These are phyloP conservation scores for Tinamus guttatus DNA, from an alignment of 2,113 vertebrate genomes.

Conservation along the genomic window DNA sequence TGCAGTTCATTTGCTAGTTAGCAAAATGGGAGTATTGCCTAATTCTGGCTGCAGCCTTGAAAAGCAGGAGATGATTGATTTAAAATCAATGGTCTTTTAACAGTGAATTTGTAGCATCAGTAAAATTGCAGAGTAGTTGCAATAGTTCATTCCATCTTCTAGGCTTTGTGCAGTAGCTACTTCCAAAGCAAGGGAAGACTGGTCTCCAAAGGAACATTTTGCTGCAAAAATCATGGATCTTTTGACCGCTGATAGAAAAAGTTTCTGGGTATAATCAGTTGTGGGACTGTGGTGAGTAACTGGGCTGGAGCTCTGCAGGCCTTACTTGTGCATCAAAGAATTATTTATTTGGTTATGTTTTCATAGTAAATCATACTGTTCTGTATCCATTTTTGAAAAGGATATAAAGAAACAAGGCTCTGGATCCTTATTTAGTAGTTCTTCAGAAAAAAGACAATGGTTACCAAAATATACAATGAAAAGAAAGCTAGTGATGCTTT, in stretches of 20 bases:
- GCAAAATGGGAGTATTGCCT: neutral
- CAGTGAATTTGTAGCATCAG: neutral
- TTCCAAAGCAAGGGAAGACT: neutral
- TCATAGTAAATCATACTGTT: neutral
- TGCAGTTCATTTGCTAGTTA: neutral
- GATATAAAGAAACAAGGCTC: neutral
- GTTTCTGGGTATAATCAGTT: neutral
- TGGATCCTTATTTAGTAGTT: neutral
- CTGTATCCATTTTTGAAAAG: neutral
- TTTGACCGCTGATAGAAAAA: neutral
- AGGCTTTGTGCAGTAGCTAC: neutral
- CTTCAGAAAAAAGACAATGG: neutral
- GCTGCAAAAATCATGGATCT: neutral
- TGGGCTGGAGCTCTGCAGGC: neutral
- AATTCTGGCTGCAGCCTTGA: neutral
- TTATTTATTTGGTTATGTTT: neutral
- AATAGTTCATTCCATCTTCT: neutral
- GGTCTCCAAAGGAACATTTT: neutral
- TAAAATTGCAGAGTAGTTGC: neutral
- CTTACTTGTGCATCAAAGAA: neutral
- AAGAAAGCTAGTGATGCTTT: neutral
- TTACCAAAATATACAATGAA: neutral
- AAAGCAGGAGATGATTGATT: neutral
- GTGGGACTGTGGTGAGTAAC: neutral
- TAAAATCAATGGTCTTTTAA: neutral